These are phyloP conservation scores for Troilus luridus DNA, from an alignment of 2,888 invertebrate genomes.

Conservation along the genomic window DNA sequence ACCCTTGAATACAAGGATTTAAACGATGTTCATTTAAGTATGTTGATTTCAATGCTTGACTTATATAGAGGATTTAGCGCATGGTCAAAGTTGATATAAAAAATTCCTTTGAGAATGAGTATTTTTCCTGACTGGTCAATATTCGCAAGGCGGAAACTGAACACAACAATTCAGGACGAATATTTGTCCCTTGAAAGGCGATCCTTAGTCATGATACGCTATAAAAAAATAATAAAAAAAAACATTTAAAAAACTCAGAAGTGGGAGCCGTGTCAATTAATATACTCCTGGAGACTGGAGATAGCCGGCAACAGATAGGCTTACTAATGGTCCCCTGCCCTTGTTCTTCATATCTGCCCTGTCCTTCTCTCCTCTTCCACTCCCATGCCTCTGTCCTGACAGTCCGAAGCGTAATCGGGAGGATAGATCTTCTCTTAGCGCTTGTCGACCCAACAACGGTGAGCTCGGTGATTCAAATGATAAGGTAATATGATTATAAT, in stretches of 20 bases:
- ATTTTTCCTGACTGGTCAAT: not conserved
- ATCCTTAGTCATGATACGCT: not conserved
- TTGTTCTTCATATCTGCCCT: not conserved
- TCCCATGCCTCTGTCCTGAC: not conserved
- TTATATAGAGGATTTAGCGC: not conserved
- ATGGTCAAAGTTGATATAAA: not conserved
- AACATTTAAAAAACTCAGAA: not conserved
- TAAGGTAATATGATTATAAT: not conserved
- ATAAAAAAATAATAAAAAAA: not conserved
- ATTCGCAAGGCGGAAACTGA: not conserved
- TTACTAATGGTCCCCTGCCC: slow-evolving; percentile 17
- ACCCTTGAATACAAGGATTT: no score
- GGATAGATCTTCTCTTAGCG: not conserved
- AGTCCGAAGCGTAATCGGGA: slow-evolving; percentile 13
- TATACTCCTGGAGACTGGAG: not conserved
- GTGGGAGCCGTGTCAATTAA: slow-evolving; percentile 52
- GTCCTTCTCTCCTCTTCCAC: not conserved
- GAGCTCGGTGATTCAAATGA: not conserved
- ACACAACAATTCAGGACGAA: not conserved
- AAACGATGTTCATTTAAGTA: no score
- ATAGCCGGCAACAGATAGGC: not conserved
- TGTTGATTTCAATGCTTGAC: not conserved
- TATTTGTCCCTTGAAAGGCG: not conserved
- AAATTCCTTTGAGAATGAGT: no score
- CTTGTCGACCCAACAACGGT: not conserved